These are phyloP conservation scores for Micropterix aruncella DNA, from an alignment of 2,888 invertebrate species.

Conservation along the genomic window DNA sequence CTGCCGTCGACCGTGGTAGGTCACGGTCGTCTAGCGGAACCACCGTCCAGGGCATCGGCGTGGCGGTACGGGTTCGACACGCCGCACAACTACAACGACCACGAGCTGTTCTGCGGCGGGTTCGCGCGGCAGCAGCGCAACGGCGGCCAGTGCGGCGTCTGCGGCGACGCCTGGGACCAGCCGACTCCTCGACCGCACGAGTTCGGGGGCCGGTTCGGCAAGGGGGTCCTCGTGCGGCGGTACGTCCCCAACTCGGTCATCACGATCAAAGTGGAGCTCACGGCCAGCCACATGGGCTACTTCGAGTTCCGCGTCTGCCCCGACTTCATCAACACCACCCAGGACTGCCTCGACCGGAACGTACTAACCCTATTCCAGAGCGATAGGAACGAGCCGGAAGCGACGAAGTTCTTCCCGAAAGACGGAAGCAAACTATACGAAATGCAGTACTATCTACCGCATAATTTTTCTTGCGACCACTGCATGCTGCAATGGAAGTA, in stretches of 20 bases:
- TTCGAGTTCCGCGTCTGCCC: constrained; percentile 78
- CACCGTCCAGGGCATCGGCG: constrained; percentile 75
- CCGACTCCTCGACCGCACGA: constrained; percentile 63
- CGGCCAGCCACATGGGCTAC: constrained; percentile 75
- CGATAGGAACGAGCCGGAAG: constrained; percentile 20
- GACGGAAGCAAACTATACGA: constrained; percentile 71
- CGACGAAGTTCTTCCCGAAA: constrained; percentile 54
- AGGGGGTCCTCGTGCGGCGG: constrained; percentile 67
- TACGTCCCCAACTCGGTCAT: constrained; percentile 56
- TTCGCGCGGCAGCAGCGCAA: constrained; percentile 68
- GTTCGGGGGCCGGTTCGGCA: constrained; percentile 69
- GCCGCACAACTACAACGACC: constrained; percentile 80
- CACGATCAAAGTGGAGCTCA: constrained; percentile 67
- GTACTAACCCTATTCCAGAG: constrained; percentile 40
- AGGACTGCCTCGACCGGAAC: constrained; percentile 65
- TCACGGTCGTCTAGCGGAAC: constrained; percentile 69
- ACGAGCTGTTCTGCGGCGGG: constrained; percentile 79
- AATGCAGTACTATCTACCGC: constrained; percentile 49
- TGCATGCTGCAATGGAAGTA: constrained; percentile 86
- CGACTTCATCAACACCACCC: constrained; percentile 51
- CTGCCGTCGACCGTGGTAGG: constrained; percentile 27
- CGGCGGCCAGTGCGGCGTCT: constrained; percentile 73
- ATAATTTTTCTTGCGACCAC: constrained; percentile 57
- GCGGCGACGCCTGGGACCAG: constrained; percentile 74
- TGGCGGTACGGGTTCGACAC: constrained; percentile 84